phyloP scores from a whole-genome alignment of 2,113 vertebrate genomes.

The Microtus richardsoni region DNA sequence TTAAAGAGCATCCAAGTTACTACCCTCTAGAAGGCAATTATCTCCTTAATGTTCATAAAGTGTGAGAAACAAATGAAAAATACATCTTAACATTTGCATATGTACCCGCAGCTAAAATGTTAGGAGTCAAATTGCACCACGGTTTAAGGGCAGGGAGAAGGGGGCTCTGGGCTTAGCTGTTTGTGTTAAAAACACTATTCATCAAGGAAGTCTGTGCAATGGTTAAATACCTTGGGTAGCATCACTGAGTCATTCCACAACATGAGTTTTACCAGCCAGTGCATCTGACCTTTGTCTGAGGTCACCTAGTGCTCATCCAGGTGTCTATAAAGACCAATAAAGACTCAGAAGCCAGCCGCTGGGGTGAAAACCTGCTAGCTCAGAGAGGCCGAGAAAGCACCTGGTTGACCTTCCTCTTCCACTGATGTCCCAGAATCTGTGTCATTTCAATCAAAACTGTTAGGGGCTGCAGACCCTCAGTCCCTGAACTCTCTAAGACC shows the following conservation, averaged over 20 bases:
- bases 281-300: too few species aligned
- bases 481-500: too few species aligned
- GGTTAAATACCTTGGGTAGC: background rate
- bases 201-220: background rate
- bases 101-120: background rate
- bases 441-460: background rate
- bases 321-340: background rate
- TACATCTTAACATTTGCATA: background rate
- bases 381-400: background rate
- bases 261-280: rapidly evolving
- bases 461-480: too few species aligned
- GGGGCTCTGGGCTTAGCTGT: rapidly evolving
- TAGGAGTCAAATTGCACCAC: background rate
- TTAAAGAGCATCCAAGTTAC: slow-evolving; percentile 52
- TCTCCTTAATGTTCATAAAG: slow-evolving; percentile 41
- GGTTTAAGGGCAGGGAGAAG: background rate
- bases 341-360: background rate
- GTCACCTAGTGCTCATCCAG: rapidly evolving
- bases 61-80: background rate
- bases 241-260: rapidly evolving
- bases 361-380: background rate
- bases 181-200: background rate
- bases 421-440: background rate
- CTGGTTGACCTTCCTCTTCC: background rate
- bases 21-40: slow-evolving; percentile 25